Evolutionary conservation across 1,140 invertebrate species (phyloP), one percentile per base, ranked within the genome.

Genomic region (Gonioctena quinquepunctata): DNA sequence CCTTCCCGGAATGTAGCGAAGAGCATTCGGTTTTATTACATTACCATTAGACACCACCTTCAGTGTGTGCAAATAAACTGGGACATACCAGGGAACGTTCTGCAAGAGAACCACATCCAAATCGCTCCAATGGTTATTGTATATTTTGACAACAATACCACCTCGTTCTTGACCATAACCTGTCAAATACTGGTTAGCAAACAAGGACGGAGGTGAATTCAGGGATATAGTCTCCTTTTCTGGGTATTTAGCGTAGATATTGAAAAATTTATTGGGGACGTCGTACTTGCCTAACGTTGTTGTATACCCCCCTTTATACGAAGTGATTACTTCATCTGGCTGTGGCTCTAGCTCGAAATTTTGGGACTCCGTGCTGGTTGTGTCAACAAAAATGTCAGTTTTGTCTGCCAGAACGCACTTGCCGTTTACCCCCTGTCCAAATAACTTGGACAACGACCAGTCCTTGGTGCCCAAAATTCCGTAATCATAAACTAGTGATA

Each of bases 11-110:
- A 89, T 87, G 84, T 92, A 96, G 80, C 89, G 88, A 74, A 87
- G 86, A 57, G 80, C 82, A 74, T 86, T 85, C 78, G 91, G 94
- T 77, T 84, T 84, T 68, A 92, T 84, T 76, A 78, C 80, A 69
- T 83, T 81, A 22, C 84, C 84, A 74, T 88, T 87, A 76, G 88
- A 88, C 22, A 84, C 83, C 26, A 96, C 88, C 79, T 88, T 90
- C 25, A 98, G 84, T 1, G 96, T 95, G 82, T 98, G 96, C 56
- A 96, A 87, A 83, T 97, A 98, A 66, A 97, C 88, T 54, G 96
- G 90, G 7, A 98, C 88, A 86, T 94, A 99, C 96, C 97, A 99
- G 1, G 97, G 97, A 77, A 94, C 89, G 83, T 93, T 92, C 85
- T 94, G 92, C 70, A 94, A 83, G 56, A 93, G 77, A 56, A 94